Conservation (phyloP, 2,888 invertebrate genomes). For the Ceraclea dissimilis region DNA sequence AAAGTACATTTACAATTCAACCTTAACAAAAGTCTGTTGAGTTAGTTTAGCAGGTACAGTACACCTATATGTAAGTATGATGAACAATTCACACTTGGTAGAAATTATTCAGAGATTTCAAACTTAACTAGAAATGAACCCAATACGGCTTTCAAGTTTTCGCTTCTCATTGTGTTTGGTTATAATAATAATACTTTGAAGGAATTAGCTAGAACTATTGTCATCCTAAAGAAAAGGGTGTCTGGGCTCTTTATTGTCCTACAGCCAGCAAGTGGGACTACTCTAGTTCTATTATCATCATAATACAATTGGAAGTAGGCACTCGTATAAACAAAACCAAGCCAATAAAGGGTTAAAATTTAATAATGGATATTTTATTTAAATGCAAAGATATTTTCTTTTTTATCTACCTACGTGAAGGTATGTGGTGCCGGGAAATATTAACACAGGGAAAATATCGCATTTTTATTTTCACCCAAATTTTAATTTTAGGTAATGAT, state of each 20-base stretch:
- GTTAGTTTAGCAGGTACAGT: background rate
- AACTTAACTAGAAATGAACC: no score
- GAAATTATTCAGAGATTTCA: constrained; percentile 6
- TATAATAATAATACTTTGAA: constrained; percentile 14
- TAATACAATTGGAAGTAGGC: background rate
- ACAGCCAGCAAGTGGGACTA: constrained; percentile 4
- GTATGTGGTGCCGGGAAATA: no score
- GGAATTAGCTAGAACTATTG: constrained; percentile 22
- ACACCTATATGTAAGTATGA: background rate
- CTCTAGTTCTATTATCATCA: constrained; percentile 15
- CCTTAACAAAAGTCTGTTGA: background rate
- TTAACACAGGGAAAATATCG: no score
- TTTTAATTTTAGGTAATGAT: no score
- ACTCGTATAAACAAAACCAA: no score
- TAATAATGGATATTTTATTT: background rate
- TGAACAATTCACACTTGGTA: background rate
- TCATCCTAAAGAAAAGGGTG: constrained; percentile 15
- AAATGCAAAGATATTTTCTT: background rate
- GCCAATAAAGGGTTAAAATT: background rate
- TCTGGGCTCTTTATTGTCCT: constrained; percentile 8
- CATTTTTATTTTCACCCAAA: no score
- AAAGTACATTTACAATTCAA: no score
- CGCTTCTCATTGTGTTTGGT: constrained; percentile 12
- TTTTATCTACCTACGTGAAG: background rate
- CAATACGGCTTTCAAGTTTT: constrained; percentile 16